Base-by-base conservation (phyloP, 2,888 invertebrate species). In the Ornithoptera priamus region DNA sequence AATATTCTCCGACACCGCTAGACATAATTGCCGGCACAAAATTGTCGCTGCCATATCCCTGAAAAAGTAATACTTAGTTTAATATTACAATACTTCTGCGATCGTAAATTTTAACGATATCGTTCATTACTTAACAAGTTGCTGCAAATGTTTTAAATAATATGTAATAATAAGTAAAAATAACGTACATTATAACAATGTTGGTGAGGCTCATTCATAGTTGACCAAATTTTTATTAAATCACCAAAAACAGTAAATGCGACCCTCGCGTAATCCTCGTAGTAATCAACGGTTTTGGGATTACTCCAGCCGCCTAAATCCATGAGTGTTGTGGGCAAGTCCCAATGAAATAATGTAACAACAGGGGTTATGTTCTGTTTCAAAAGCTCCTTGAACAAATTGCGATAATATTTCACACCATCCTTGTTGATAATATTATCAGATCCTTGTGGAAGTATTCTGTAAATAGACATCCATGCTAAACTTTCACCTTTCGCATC, bases 401-500 rank as follows among this genome's bases (percentile, higher is more conserved):
- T 93, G 71, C 95, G 95, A 84, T 97, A 97, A 86, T 97, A 96
- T 65, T 93, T 87, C 1, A 96, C 92, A 30, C 96, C 97, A 6
- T 94, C 94, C 69, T 93, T 87, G 82, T 95, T 97, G 65, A 97
- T 89, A 56, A 93, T 82, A 78, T 95, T 94, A 74, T 93, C 92
- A 57, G 94, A 93, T 39, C 96, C 97, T 39, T 93, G 93, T 0
- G 97, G 96, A 73, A 97, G 86, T 66, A 97, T 90, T 66, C 97
- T 92, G 83, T 53, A 67, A 62, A 61, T n/a, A 53, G 53, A 53
- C 12, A 46, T 46, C 18, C n/a, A n/a, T n/a, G 8, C 53, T 53
- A 53, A n/a, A 53, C 7, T 15, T 46, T 15, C 1, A 50, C 0
- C 53, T 53, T n/a, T 53, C 53, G 6, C 6, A 0, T 53, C n/a